Evolutionary conservation across 2,797 vertebrate species (phyloP).

Genomic region (Typhlichthys subterraneus): DNA sequence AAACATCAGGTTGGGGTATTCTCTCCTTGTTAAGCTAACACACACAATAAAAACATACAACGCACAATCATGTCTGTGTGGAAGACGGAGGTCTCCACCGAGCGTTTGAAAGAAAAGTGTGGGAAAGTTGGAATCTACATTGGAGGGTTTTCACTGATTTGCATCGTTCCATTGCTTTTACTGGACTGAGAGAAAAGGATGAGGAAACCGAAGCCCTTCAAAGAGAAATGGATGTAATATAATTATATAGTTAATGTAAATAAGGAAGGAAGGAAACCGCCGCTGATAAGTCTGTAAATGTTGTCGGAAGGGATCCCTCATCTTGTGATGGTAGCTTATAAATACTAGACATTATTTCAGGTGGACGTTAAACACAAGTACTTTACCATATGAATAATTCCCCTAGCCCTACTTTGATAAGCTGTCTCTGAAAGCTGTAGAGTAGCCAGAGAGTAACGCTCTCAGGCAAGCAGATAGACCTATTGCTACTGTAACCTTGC

Average conservation of each 20-base stretch:
- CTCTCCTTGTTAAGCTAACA: slow-evolving; percentile 30
- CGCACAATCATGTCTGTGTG: slow-evolving; percentile 31
- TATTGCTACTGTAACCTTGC: too few relatives aligned
- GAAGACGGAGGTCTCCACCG: slow-evolving; percentile 41
- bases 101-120: slow-evolving; percentile 59
- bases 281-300: neutral
- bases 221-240: neutral
- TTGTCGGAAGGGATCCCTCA: neutral
- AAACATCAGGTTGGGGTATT: slow-evolving; percentile 29
- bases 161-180: slow-evolving; percentile 55
- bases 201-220: slow-evolving; percentile 27
- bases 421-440: neutral
- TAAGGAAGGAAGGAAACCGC: neutral
- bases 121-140: slow-evolving; percentile 53
- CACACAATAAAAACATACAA: slow-evolving; percentile 40
- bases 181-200: slow-evolving; percentile 39
- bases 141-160: slow-evolving; percentile 51
- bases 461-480: too few relatives aligned
- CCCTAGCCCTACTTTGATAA: slow-evolving; percentile 18
- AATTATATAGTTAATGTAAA: neutral
- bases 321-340: slow-evolving; percentile 18
- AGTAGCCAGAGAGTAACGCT: too few relatives aligned
- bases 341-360: slow-evolving; percentile 7
- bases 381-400: slow-evolving; percentile 43
- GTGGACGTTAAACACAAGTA: slow-evolving; percentile 16